A percentile compares a stretch with the other conserved stretches of the same genome.
Evolutionary conservation across 2,113 vertebrate genomes (phyloP).

Genomic region (Lonchura striata): DNA sequence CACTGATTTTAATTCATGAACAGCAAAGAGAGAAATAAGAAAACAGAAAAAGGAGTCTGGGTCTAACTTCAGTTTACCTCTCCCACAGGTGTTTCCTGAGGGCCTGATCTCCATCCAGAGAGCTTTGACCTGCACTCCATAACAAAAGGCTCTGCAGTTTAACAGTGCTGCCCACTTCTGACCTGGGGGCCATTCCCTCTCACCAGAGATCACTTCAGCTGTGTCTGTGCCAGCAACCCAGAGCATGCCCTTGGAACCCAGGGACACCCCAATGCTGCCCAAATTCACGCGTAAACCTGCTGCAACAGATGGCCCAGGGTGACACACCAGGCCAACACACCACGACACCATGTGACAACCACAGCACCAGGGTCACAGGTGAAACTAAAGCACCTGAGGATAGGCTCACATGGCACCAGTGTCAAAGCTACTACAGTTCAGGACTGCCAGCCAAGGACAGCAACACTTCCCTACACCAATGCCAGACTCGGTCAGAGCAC

Average conservation of each 20-base stretch:
- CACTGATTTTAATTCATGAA: background rate
- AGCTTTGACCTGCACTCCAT: background rate
- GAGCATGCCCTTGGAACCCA: background rate
- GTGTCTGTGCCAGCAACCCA: background rate
- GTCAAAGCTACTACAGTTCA: background rate
- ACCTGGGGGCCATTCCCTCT: accelerated
- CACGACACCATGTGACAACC: background rate
- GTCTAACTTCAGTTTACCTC: background rate
- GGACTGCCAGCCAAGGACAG: background rate
- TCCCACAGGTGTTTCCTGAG: background rate
- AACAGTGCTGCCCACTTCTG: background rate
- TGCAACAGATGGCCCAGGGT: background rate
- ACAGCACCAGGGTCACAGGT: background rate
- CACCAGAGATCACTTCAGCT: background rate
- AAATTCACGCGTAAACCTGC: background rate
- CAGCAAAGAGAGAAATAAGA: background rate
- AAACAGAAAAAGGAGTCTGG: background rate
- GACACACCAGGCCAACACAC: background rate
- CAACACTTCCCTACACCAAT: background rate
- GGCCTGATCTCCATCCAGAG: background rate
- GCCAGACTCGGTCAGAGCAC: background rate
- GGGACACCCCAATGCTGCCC: background rate
- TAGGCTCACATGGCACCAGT: accelerated
- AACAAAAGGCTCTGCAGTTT: background rate
- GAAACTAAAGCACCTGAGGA: background rate